Evolutionary conservation across 2,113 vertebrate genomes (phyloP), one percentile per base, ranked within the genome.

Genomic region (Formicarius rufipectus): DNA sequence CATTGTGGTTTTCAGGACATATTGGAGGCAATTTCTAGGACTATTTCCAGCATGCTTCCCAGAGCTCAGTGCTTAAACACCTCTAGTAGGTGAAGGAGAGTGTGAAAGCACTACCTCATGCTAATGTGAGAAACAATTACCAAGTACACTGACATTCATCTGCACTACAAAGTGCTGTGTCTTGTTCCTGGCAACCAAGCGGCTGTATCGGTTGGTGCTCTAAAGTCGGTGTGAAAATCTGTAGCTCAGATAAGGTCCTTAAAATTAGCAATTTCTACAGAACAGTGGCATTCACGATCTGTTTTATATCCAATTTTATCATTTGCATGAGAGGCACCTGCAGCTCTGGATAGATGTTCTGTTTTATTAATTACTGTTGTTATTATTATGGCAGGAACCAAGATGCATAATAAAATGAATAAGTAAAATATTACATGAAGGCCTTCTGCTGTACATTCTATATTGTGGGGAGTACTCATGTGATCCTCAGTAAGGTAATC

Each of bases 351-450:
- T 35, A 53, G 56, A 93, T 79, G 69, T 63, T 84, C 82, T 2
- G 1, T 89, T 96, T 93, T 92, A 93, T 89, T 95, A 92, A 91
- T 95, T 87, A 73, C 25, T 60, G 74, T 87, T 60, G 74, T 87
- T 92, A 89, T 93, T 94, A 87, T 40, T 91, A 73, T n/a, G 35
- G 55, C 33, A 93, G 59, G 52, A 96, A 86, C 62, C 42, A 78
- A 93, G 86, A 50, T 75, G 49, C 42, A 42, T 92, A 92, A 94
- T 94, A 82, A 90, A 64, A 96, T 93, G 91, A 96, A 45, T 84
- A 93, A 93, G 58, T 84, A 93, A 94, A 97, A 90, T 69, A 89
- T 76, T 71, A 78, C 72, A 93, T 86, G 92, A 94, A 91, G 78
- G 53, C 55, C 93, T 93, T 96, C 81, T 93, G 56, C 79, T 80